Conservation (phyloP, 2,888 invertebrate species). For the Sisyra nigra region DNA sequence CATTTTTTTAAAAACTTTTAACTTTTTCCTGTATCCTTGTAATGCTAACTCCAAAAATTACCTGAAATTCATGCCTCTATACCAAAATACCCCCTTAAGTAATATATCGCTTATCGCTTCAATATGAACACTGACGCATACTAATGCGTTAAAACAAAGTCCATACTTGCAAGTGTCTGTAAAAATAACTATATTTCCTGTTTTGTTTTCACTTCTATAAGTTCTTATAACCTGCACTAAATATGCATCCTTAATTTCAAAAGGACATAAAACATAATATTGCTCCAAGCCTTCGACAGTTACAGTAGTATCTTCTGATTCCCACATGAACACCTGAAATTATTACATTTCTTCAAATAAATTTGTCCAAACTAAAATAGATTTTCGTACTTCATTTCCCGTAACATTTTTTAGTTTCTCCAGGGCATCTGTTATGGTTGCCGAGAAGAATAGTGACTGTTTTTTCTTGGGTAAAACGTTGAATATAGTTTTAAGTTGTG, state of each 20-base stretch:
- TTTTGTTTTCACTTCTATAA: conserved; percentile 53
- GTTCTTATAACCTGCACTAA: conserved; percentile 67
- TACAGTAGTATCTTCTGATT: conserved; percentile 53
- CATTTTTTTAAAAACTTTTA: too few relatives aligned
- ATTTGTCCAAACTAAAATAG: conserved; percentile 10
- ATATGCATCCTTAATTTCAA: conserved; percentile 83
- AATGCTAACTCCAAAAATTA: too few relatives aligned
- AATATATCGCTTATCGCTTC: too few relatives aligned
- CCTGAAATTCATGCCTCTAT: too few relatives aligned
- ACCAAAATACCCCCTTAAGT: too few relatives aligned
- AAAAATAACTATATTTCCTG: conserved; percentile 83
- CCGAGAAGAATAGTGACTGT: conserved; percentile 86
- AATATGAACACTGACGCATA: too few relatives aligned
- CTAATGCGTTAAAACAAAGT: too few relatives aligned
- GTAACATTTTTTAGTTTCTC: conserved; percentile 47
- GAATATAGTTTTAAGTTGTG: conserved; percentile 68
- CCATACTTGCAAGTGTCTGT: conserved; percentile 88
- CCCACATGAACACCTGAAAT: conserved; percentile 35
- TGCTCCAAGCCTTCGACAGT: conserved; percentile 86
- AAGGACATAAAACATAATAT: conserved; percentile 79
- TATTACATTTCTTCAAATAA: conserved; percentile 1
- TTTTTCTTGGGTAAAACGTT: conserved; percentile 54
- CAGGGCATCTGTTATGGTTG: conserved; percentile 80
- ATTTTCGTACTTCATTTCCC: conserved; percentile 38
- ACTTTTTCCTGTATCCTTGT: too few relatives aligned